phyloP scores from a whole-genome alignment of 2,888 invertebrate species.

The Tinea trinotella region DNA sequence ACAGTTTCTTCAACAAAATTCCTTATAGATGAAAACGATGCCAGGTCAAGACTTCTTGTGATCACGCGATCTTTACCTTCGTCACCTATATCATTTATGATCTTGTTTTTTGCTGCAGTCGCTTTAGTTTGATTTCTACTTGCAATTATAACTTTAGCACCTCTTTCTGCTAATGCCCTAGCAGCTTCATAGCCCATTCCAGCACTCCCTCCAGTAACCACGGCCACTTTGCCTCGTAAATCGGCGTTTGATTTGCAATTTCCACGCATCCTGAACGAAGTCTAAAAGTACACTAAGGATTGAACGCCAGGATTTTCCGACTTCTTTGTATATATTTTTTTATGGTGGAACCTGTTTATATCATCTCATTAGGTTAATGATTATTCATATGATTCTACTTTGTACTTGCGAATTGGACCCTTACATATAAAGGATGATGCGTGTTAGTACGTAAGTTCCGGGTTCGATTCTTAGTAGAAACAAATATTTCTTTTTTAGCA shows the following conservation, averaged over 20 bases:
- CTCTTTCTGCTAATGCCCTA: slow-evolving; percentile 77
- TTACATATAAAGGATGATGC: too few species aligned
- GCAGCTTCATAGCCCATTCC: slow-evolving; percentile 88
- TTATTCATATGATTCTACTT: neutral
- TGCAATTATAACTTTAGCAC: slow-evolving; percentile 80
- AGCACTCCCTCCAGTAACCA: slow-evolving; percentile 87
- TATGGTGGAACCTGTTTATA: slow-evolving; percentile 4
- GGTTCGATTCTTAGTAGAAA: too few species aligned
- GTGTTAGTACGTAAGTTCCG: too few species aligned
- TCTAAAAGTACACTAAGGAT: neutral
- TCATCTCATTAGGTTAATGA: neutral
- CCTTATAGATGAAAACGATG: slow-evolving; percentile 69
- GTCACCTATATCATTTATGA: slow-evolving; percentile 57
- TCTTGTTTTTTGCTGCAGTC: slow-evolving; percentile 77
- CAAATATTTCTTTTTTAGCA: too few species aligned
- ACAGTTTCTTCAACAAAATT: slow-evolving; percentile 75
- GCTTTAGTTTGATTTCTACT: slow-evolving; percentile 83
- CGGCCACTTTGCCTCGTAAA: slow-evolving; percentile 75
- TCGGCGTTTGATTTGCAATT: slow-evolving; percentile 49
- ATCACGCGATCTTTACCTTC: slow-evolving; percentile 68
- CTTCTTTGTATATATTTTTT: slow-evolving; percentile 2
- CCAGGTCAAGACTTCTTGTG: slow-evolving; percentile 69
- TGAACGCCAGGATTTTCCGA: slow-evolving; percentile 1
- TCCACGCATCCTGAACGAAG: slow-evolving; percentile 27
- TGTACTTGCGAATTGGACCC: too few species aligned